Percentiles rank a stretch among this genome's conserved stretches.
phyloP scores from a whole-genome alignment of 1,140 invertebrate species.

The Drosophila malerkotliana region DNA sequence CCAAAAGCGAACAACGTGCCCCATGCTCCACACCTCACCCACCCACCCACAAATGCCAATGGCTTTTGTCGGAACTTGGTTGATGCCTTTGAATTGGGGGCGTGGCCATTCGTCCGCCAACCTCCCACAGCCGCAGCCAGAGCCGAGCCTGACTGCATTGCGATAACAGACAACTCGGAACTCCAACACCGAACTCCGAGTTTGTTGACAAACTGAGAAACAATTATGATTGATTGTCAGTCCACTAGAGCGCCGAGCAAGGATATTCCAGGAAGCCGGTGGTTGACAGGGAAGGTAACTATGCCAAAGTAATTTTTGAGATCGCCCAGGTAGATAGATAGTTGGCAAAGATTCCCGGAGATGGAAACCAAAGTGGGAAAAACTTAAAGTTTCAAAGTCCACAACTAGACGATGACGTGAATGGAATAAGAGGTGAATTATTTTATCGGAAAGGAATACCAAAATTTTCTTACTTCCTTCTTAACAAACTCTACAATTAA shows the following conservation, averaged over 20 bases:
- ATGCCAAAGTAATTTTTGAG: constrained; percentile 26
- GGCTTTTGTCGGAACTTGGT: constrained; percentile 62
- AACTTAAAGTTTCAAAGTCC: constrained; percentile 29
- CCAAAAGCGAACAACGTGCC: constrained; percentile 37
- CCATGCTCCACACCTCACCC: constrained; percentile 11
- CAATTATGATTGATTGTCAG: constrained; percentile 78
- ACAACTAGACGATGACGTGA: not conserved
- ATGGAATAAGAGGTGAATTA: constrained; percentile 1
- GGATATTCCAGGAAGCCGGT: constrained; percentile 22
- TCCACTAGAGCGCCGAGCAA: constrained; percentile 33
- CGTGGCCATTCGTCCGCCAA: constrained; percentile 22
- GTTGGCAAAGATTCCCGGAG: constrained; percentile 21
- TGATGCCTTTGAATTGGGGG: constrained; percentile 22
- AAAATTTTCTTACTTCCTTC: not conserved
- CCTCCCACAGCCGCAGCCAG: not conserved
- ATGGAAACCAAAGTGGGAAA: constrained; percentile 15
- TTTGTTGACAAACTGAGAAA: constrained; percentile 79
- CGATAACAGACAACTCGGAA: constrained; percentile 64
- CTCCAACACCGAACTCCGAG: constrained; percentile 48
- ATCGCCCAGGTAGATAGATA: constrained; percentile 24
- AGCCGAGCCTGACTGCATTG: constrained; percentile 54
- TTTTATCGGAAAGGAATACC: not conserved
- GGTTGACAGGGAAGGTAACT: constrained; percentile 31
- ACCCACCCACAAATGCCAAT: constrained; percentile 54
- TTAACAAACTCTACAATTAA: constrained; percentile 22